Evolutionary conservation across 2,797 vertebrate species (phyloP).

Genomic region (Zalophus californianus): DNA sequence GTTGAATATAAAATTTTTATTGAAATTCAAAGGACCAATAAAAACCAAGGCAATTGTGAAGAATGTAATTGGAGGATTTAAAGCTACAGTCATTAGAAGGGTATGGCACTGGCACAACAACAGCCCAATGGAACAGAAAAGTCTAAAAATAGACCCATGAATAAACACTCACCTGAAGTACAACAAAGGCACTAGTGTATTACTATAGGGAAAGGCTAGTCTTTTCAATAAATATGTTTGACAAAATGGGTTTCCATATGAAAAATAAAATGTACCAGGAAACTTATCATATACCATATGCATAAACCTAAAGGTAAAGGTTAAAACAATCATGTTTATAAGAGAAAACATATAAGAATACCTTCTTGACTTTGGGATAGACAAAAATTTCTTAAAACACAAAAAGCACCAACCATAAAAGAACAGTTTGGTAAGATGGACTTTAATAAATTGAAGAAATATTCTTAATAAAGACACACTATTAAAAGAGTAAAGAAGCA

Average conservation of each 20-base stretch:
- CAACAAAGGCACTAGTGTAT: neutral
- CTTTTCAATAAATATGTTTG: neutral
- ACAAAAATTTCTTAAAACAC: slow-evolving; percentile 22
- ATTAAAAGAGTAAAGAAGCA: slow-evolving; percentile 9
- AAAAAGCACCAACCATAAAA: neutral
- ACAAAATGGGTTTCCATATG: neutral
- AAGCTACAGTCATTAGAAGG: neutral
- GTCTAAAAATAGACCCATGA: neutral
- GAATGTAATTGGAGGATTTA: neutral
- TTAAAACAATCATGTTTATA: neutral
- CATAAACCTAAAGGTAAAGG: neutral
- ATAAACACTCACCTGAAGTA: neutral
- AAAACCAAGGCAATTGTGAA: neutral
- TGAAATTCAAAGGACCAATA: slow-evolving; percentile 25
- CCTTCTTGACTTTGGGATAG: neutral
- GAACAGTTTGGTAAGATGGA: neutral
- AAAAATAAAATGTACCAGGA: slow-evolving; percentile 29
- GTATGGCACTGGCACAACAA: neutral
- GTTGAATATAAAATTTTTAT: neutral
- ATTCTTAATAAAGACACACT: neutral
- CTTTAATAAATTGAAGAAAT: slow-evolving; percentile 35
- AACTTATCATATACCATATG: neutral
- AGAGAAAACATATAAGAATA: neutral
- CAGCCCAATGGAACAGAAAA: neutral
- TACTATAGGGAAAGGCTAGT: neutral